Base-by-base conservation (phyloP, 2,888 invertebrate genomes). In the Podotricha telesiphe region DNA sequence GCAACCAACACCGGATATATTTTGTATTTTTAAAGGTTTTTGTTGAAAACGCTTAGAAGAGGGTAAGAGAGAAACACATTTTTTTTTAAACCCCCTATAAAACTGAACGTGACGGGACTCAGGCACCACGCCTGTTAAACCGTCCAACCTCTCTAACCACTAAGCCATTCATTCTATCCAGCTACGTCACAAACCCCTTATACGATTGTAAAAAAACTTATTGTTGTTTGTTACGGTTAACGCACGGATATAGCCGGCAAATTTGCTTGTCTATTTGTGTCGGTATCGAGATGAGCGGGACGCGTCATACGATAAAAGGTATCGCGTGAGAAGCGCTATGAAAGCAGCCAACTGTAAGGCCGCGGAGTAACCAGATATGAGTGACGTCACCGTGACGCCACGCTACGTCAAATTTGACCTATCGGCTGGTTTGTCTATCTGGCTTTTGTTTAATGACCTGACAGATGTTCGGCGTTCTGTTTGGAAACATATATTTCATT, bases 251-350 rank as follows among this genome's bases (percentile, higher is more conserved):
- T 65, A 73, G 69, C 68, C 74, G 72, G 67, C 64, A 67, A 71
- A 70, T 71, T 74, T 68, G 64, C 73, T 48, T 65, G 67, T 75
- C 85, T 91, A 91, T 91, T 91, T 88, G 81, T 70, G 87, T 78
- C 71, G 78, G 78, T 77, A 87, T 82, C 81, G 83, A 78, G 76
- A 78, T 77, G 77, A 75, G 76, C 73, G 74, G 65, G 75, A 67
- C 82, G 82, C 90, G 90, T 92, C 91, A 91, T 84, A 78, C 82
- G 89, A 91, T 91, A 91, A 92, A 88, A 88, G n/a, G 92, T 92
- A 92, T 91, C 89, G 80, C 77, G 88, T n/a, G n/a, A n/a, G n/a
- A n/a, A n/a, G 83, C 88, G 86, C 89, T 91, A 91, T 91, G 88
- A 89, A 87, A 86, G 78, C 79, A 80, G 79, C 77, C 76, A 79